These are phyloP conservation scores for Dione juno DNA, from an alignment of 2,888 invertebrate species.

Conservation along the genomic window DNA sequence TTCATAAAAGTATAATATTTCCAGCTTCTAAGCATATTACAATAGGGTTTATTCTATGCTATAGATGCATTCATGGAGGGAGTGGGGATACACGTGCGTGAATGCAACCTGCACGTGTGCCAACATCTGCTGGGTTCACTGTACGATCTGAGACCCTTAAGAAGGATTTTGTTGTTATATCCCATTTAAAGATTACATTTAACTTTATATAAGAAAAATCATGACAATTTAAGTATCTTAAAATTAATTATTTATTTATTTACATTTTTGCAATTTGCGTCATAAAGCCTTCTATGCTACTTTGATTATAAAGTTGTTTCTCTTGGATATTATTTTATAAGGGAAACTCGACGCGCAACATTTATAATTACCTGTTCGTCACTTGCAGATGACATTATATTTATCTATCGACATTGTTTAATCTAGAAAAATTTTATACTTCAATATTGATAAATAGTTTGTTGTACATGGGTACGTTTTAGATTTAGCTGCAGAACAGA, in stretches of 20 bases:
- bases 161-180: slow-evolving; percentile 41
- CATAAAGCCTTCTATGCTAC: not conserved
- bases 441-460: too few species aligned
- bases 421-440: too few species aligned
- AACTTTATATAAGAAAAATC: not conserved
- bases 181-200: slow-evolving; percentile 21
- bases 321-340: slow-evolving; percentile 4
- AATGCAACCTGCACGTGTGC: slow-evolving; percentile 58
- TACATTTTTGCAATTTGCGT: not conserved
- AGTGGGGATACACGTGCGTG: slow-evolving; percentile 52
- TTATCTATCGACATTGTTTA: too few species aligned
- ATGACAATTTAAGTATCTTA: not conserved
- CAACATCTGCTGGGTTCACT: slow-evolving; percentile 66
- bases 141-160: slow-evolving; percentile 58
- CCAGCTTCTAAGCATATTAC: slow-evolving; percentile 7
- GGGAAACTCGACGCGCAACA: not conserved
- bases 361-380: slow-evolving; percentile 8
- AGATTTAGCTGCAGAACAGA: too few species aligned
- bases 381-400: not conserved
- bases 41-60: slow-evolving; percentile 18
- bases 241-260: not conserved
- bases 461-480: too few species aligned
- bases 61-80: slow-evolving; percentile 13
- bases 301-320: too few species aligned
- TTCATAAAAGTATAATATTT: slow-evolving; percentile 12